Conservation (phyloP, 2,113 vertebrate genomes). For the Saccopteryx bilineata region DNA sequence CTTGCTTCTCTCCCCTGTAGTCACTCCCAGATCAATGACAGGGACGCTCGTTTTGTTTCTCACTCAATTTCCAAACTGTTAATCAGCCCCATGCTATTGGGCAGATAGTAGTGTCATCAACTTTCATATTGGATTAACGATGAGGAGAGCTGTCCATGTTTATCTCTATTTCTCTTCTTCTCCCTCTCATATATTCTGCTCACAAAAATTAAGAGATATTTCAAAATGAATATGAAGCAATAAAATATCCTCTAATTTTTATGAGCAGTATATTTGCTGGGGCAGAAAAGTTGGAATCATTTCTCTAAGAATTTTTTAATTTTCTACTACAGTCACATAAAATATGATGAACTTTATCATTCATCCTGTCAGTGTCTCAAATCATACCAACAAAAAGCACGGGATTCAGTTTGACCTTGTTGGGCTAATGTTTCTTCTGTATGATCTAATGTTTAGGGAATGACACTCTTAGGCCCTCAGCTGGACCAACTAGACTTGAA, state of each 20-base stretch:
- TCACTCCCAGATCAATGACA: neutral
- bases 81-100: neutral
- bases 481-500: neutral
- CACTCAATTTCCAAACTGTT: neutral
- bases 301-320: slow-evolving; percentile 37
- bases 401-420: neutral
- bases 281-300: neutral
- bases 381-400: neutral
- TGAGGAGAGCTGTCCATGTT: neutral
- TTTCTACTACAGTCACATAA: slow-evolving; percentile 7
- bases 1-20: neutral
- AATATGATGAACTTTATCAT: neutral
- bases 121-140: neutral
- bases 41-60: neutral
- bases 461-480: neutral
- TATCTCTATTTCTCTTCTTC: neutral
- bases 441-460: neutral
- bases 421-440: neutral
- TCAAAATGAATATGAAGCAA: no score
- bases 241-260: no score
- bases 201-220: no score
- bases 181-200: neutral
- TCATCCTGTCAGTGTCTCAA: neutral
- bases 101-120: neutral
- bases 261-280: neutral